phyloP scores from a whole-genome alignment of 2,113 vertebrate species.

The Pedionomus torquatus region DNA sequence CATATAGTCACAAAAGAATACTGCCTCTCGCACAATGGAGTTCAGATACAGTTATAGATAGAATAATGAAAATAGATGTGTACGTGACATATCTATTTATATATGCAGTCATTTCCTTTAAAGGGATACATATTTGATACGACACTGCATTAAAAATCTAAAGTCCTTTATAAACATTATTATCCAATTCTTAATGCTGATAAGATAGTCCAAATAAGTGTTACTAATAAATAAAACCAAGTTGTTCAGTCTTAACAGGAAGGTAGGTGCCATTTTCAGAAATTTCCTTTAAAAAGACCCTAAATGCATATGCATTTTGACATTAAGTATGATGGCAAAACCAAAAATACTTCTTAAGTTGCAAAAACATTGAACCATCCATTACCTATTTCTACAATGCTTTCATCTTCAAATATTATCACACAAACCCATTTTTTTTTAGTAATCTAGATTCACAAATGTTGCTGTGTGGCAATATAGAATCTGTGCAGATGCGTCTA shows the following conservation, averaged over 20 bases:
- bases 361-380: background rate
- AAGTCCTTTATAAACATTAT: background rate
- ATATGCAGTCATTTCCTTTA: background rate
- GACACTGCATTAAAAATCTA: background rate
- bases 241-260: background rate
- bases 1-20: background rate
- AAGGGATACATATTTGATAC: background rate
- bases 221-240: background rate
- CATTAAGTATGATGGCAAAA: background rate
- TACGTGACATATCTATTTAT: background rate
- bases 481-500: background rate
- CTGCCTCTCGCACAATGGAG: background rate
- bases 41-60: background rate
- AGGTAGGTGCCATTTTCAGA: background rate
- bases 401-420: background rate
- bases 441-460: background rate
- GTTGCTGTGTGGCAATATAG: background rate
- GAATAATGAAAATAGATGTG: slow-evolving; percentile 4
- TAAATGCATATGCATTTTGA: background rate
- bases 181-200: background rate
- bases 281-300: background rate
- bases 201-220: background rate
- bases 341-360: background rate
- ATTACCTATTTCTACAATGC: background rate
- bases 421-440: background rate